Evolutionary conservation across 2,797 vertebrate species (phyloP).

Genomic region (Clarias fuscus): DNA sequence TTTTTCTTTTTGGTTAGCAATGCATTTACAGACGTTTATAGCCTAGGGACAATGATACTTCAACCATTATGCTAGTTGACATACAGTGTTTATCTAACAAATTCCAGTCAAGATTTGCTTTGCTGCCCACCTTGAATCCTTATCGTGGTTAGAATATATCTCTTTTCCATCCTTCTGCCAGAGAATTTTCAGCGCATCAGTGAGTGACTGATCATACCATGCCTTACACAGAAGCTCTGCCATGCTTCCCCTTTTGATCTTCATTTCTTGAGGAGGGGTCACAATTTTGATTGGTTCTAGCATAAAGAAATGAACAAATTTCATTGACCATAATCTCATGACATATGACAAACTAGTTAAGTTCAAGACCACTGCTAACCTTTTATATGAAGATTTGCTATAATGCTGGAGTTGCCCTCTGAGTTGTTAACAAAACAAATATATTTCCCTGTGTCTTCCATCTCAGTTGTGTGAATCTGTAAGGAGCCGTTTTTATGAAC

Average conservation of each 20-base stretch:
- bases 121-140: slow-evolving; percentile 75
- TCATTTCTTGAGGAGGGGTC: slow-evolving; percentile 73
- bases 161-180: slow-evolving; percentile 74
- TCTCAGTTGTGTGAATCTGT: slow-evolving; percentile 73
- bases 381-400: slow-evolving; percentile 84
- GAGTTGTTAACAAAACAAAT: slow-evolving; percentile 81
- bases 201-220: slow-evolving; percentile 79
- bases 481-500: slow-evolving; percentile 79
- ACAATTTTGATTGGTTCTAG: slow-evolving; percentile 85
- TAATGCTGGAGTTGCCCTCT: slow-evolving; percentile 76
- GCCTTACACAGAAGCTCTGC: slow-evolving; percentile 80
- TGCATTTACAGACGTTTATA: not conserved
- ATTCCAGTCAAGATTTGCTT: not conserved
- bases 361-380: slow-evolving; percentile 61
- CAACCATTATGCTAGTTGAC: not conserved
- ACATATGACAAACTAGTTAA: not conserved
- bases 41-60: not conserved
- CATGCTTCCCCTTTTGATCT: slow-evolving; percentile 73
- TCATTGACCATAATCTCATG: not conserved
- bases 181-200: slow-evolving; percentile 65
- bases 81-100: not conserved
- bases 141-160: slow-evolving; percentile 70
- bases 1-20: no score
- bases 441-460: slow-evolving; percentile 83
- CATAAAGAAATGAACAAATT: not conserved